Conservation (phyloP, 2,113 vertebrate species). For the Bettongia penicillata region DNA sequence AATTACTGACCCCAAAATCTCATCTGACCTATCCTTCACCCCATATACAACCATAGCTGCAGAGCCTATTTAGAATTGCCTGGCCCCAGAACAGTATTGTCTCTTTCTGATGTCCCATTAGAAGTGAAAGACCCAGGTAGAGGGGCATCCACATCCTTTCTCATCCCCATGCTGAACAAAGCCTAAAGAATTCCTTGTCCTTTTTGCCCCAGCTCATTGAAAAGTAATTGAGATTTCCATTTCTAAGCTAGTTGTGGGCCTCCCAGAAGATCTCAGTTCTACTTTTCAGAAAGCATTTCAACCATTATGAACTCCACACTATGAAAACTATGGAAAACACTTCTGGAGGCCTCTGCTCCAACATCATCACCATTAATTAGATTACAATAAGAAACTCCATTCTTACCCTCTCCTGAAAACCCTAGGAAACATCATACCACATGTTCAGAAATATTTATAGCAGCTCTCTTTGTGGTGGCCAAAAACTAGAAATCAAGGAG, state of each 20-base stretch:
- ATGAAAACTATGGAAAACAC: no score
- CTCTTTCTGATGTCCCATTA: no score
- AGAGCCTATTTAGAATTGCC: no score
- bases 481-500: no score
- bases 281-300: not conserved
- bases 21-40: no score
- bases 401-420: not conserved
- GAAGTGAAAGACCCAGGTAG: not conserved
- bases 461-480: no score
- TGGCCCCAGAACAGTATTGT: no score
- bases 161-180: not conserved
- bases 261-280: not conserved
- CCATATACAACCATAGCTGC: no score
- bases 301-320: no score
- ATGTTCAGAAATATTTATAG: no score
- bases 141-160: not conserved
- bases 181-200: not conserved
- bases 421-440: not conserved
- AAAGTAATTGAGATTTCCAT: not conserved
- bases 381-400: not conserved
- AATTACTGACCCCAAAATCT: not conserved
- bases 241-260: not conserved
- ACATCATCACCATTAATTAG: not conserved
- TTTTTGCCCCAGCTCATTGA: not conserved
- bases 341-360: not conserved